Evolutionary conservation across 23 tunicate species (phyloP), one percentile per base, ranked within the genome.

Genomic region (Botrylloides violaceus): DNA sequence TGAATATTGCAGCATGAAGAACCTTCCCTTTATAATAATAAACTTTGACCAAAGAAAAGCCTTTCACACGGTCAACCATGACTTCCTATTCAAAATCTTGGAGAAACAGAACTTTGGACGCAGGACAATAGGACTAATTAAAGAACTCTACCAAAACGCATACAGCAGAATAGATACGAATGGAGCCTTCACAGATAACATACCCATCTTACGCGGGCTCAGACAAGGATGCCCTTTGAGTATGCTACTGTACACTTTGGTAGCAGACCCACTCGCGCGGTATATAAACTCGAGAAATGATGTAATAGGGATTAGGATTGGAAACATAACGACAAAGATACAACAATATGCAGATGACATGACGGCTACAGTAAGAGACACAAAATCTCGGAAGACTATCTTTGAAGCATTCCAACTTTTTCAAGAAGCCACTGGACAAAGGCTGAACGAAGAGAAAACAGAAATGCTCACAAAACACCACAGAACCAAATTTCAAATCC

Each of bases 191-290:
- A 56, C 78, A 2, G 66, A 58, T 6, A 55, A 57, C 57, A 73
- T 73, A 1, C 2, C 22, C 2, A 56, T 73, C 22, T 30, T 34
- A 57, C 20, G 78, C 23, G 78, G 78, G 34, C 32, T 73, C 3
- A 39, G 78, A 57, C 78, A 73, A 33, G 78, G 78, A 56, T 73
- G 78, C 23, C 65, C 65, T 15, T 29, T 73, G 4, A 57, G 70
- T 28, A 73, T 73, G 78, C 24, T 35, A 6, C 39, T 73, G 2
- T 73, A 47, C 20, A 30, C 29, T n/a, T 21, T 56, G 30, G 66
- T 30, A 29, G 50, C 15, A 22, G 70, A 73, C 2, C 22, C 66
- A 7, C 43, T 73, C 5, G 50, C 66, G 18, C 4, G 19, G 43
- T 57, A 31, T n/a, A 29, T 43, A 29, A 4, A 57, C 49, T 26